Evolutionary conservation across 2,113 vertebrate species (phyloP).

Genomic region (Syrrhaptes paradoxus): DNA sequence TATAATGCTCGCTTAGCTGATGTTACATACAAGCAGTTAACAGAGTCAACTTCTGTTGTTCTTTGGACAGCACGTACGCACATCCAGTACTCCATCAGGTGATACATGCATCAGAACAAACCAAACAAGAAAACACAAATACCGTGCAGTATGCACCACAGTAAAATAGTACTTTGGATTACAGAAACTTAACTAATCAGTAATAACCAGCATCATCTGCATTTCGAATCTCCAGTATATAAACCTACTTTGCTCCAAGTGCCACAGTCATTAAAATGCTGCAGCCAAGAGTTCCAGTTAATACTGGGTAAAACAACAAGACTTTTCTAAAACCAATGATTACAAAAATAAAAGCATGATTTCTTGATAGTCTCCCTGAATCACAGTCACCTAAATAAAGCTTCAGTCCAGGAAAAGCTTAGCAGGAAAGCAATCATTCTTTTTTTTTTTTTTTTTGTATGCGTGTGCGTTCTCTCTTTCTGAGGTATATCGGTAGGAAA

Average conservation of each 20-base stretch:
- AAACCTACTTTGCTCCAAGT: not conserved
- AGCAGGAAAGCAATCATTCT: conserved; percentile 62
- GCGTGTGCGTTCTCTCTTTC: too few relatives aligned
- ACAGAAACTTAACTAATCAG: not conserved
- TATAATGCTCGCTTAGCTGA: not conserved
- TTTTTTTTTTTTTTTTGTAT: not conserved
- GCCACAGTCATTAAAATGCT: not conserved
- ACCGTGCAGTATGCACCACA: not conserved
- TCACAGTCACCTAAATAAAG: conserved; percentile 52
- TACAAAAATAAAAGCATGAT: conserved; percentile 30
- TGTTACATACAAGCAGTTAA: not conserved
- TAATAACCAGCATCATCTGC: not conserved
- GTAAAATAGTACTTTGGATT: not conserved
- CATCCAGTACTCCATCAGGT: not conserved
- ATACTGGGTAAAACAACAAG: not conserved
- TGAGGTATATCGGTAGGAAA: not conserved
- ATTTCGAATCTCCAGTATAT: not conserved
- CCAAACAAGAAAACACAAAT: not conserved
- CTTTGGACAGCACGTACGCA: not conserved
- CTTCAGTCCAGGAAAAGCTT: conserved; percentile 53
- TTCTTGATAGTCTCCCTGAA: conserved; percentile 43
- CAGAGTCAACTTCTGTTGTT: not conserved
- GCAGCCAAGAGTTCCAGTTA: conserved; percentile 12
- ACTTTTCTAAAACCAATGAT: not conserved
- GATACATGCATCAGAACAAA: not conserved